phyloP scores from a whole-genome alignment of 2,888 invertebrate species.

The Syrphus vitripennis region DNA sequence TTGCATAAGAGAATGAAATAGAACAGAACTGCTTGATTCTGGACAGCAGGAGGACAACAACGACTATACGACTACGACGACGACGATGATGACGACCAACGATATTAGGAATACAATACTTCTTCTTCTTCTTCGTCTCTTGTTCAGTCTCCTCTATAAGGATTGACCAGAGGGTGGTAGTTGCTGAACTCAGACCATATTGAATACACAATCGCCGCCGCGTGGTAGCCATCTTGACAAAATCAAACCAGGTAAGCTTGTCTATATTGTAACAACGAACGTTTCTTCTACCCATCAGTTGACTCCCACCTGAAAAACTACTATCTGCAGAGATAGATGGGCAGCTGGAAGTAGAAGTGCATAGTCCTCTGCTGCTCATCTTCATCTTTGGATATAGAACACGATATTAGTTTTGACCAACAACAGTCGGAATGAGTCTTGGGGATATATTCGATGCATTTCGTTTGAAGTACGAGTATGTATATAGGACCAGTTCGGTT shows the following conservation, averaged over 20 bases:
- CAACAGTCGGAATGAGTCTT: conserved; percentile 19
- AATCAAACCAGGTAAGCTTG: conserved; percentile 44
- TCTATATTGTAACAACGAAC: conserved; percentile 6
- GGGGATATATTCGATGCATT: conserved; percentile 38
- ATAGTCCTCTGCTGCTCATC: conserved; percentile 38
- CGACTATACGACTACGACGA: conserved; percentile 14
- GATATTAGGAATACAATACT: conserved; percentile 58
- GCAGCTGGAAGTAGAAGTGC: not conserved
- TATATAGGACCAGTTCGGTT: conserved; percentile 26
- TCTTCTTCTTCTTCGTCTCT: conserved; percentile 13
- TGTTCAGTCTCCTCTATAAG: conserved; percentile 22
- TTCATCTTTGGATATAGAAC: conserved; percentile 57
- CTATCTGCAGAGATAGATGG: not conserved
- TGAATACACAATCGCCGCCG: conserved; percentile 45
- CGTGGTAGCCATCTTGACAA: conserved; percentile 61
- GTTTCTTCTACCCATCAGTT: conserved; percentile 5
- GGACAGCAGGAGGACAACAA: conserved; percentile 42
- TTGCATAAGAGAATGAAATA: conserved; percentile 62
- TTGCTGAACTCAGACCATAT: conserved; percentile 20
- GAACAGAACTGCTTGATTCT: conserved; percentile 49
- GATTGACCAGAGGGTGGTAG: conserved; percentile 3
- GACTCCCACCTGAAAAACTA: conserved; percentile 33
- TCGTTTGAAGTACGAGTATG: conserved; percentile 28
- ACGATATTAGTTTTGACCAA: conserved; percentile 58
- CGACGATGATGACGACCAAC: conserved; percentile 29